Evolutionary conservation across 2,113 vertebrate genomes (phyloP).

Genomic region (Ivindomyrus marchei): DNA sequence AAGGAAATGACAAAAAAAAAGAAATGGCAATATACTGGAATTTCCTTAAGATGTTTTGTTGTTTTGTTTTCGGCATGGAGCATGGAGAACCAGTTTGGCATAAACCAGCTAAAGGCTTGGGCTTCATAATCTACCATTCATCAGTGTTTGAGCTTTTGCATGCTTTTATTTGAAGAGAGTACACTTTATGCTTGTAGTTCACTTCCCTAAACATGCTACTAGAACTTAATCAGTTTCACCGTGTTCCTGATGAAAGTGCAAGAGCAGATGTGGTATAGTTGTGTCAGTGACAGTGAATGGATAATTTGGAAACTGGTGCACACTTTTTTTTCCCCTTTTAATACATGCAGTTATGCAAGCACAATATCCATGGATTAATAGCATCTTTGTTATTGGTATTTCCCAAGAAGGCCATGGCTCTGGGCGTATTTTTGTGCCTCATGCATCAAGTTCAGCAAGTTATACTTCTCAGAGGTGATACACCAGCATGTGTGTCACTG

Average conservation of each 20-base stretch:
- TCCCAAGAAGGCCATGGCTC: neutral
- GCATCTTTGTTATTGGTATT: neutral
- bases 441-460: constrained; percentile 6
- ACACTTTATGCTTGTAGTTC: neutral
- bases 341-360: neutral
- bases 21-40: neutral
- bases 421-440: neutral
- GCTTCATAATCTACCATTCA: neutral
- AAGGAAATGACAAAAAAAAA: neutral
- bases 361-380: neutral
- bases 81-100: neutral
- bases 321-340: neutral
- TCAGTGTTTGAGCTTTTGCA: neutral
- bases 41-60: neutral
- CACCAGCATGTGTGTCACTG: neutral
- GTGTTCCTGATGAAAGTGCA: neutral
- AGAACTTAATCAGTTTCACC: neutral
- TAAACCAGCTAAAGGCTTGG: neutral
- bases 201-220: neutral
- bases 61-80: neutral
- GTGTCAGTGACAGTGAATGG: neutral
- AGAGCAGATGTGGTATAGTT: neutral
- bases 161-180: neutral
- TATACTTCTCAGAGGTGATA: neutral
- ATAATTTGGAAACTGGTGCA: neutral